Conservation (phyloP, 1,140 invertebrate species). For the Drosophila virilis region DNA sequence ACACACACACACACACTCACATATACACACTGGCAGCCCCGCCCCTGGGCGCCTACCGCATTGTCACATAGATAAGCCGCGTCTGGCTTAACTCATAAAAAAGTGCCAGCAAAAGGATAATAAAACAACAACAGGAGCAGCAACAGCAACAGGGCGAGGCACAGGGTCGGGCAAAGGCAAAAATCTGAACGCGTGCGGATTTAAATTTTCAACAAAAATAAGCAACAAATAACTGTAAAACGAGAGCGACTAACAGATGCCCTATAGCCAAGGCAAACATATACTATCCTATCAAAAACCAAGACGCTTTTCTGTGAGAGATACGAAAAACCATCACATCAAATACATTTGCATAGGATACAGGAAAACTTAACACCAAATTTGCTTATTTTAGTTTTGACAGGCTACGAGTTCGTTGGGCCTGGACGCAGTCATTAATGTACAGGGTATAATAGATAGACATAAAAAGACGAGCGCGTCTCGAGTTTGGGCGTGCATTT, state of each 20-base stretch:
- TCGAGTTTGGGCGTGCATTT: constrained; percentile 21
- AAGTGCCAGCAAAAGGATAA: constrained; percentile 78
- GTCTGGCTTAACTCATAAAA: constrained; percentile 83
- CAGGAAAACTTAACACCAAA: too few relatives aligned
- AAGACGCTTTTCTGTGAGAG: neutral
- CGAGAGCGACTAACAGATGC: neutral
- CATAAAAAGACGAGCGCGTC: constrained; percentile 31
- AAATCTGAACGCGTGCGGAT: constrained; percentile 72
- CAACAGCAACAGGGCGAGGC: constrained; percentile 35
- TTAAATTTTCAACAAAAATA: constrained; percentile 80
- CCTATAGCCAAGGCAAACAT: neutral
- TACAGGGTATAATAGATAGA: constrained; percentile 32
- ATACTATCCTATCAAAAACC: neutral
- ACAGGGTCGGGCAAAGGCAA: constrained; percentile 1
- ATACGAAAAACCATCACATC: neutral
- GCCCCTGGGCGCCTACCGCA: constrained; percentile 69
- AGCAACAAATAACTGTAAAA: constrained; percentile 39
- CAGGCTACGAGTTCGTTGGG: neutral
- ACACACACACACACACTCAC: constrained; percentile 25
- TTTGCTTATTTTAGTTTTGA: too few relatives aligned
- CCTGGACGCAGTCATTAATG: neutral
- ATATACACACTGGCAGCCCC: constrained; percentile 25
- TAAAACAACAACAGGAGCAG: constrained; percentile 53
- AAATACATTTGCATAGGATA: too few relatives aligned
- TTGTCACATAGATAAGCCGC: constrained; percentile 82